phyloP scores from a whole-genome alignment of 2,888 invertebrate species.

The Cerastoderma edule region DNA sequence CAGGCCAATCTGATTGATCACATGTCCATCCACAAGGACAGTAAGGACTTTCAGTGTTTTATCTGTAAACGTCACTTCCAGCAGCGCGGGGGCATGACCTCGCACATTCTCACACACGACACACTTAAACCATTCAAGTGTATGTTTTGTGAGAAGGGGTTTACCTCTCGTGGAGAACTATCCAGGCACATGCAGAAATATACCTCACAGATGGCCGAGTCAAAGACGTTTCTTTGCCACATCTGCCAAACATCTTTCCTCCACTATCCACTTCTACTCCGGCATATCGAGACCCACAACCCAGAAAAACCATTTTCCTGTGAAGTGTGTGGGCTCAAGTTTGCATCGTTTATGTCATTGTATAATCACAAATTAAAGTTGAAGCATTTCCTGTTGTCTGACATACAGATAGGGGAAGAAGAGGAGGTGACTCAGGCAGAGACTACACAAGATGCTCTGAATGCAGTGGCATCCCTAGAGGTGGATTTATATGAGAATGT shows the following conservation, averaged over 20 bases:
- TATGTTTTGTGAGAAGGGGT: constrained; percentile 50
- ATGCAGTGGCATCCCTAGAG: neutral
- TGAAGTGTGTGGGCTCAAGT: constrained; percentile 40
- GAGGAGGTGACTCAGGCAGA: neutral
- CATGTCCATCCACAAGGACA: constrained; percentile 39
- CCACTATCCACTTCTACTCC: constrained; percentile 48
- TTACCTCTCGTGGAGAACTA: constrained; percentile 49
- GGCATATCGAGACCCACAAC: constrained; percentile 53
- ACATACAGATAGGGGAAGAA: constrained; percentile 33
- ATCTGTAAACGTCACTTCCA: constrained; percentile 46
- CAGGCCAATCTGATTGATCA: constrained; percentile 58
- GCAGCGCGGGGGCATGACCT: constrained; percentile 55
- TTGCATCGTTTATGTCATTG: constrained; percentile 45
- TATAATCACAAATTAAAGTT: constrained; percentile 54
- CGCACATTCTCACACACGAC: constrained; percentile 52
- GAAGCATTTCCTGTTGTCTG: constrained; percentile 43
- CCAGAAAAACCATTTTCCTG: constrained; percentile 53
- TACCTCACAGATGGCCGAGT: constrained; percentile 1
- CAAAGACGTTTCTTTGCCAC: constrained; percentile 46
- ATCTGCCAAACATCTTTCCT: constrained; percentile 49
- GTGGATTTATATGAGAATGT: constrained; percentile 2
- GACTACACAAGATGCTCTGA: neutral
- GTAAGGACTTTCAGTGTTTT: constrained; percentile 41
- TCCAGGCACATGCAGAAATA: constrained; percentile 57
- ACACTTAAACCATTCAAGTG: constrained; percentile 59